Conservation (phyloP, 2,113 vertebrate species). For the Phylloscopus whistleri region DNA sequence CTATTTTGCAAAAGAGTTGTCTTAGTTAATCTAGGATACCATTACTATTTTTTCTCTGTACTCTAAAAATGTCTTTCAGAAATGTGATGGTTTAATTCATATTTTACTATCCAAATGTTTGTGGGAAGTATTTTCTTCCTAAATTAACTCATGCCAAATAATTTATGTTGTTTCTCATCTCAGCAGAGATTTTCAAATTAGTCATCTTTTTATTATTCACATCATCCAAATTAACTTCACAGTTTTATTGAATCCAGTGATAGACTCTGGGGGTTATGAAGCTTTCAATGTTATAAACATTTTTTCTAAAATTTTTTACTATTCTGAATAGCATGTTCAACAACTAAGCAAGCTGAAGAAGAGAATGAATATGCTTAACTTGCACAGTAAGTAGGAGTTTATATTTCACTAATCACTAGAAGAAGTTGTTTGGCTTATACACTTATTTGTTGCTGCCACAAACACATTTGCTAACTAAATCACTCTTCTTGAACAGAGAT, state of each 20-base stretch:
- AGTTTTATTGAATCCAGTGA: not conserved
- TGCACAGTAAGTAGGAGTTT: not conserved
- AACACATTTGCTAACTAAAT: not conserved
- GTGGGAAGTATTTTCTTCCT: not conserved
- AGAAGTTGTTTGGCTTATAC: not conserved
- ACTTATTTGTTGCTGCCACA: not conserved
- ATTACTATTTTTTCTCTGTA: not conserved
- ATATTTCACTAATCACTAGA: constrained; percentile 2
- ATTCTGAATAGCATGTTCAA: not conserved
- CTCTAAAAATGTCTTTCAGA: not conserved
- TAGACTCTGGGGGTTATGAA: not conserved
- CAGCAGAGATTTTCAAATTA: constrained; percentile 6
- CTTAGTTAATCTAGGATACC: not conserved
- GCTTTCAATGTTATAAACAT: not conserved
- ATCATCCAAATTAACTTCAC: constrained; percentile 15
- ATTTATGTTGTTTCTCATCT: not conserved
- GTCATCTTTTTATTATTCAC: constrained; percentile 33
- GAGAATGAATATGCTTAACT: not conserved
- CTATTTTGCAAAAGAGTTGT: not conserved
- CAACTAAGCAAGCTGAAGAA: not conserved
- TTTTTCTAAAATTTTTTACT: not conserved
- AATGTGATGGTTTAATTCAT: not conserved
- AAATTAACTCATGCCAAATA: not conserved
- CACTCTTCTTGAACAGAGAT: not conserved
- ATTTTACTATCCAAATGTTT: constrained; percentile 16